Conservation (phyloP, 1,140 invertebrate genomes). For the Lepidurus packardi region DNA sequence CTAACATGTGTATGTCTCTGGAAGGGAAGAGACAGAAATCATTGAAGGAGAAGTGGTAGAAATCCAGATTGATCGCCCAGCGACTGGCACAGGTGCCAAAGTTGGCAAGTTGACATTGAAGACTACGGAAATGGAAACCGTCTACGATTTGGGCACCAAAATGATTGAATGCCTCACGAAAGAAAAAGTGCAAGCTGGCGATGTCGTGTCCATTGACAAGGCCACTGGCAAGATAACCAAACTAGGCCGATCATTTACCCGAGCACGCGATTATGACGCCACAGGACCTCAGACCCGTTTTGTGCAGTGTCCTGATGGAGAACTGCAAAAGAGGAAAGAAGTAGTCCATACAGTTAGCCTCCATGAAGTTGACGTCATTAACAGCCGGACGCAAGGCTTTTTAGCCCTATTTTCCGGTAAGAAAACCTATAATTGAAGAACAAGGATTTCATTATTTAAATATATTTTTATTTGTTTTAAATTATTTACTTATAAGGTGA, state of each 20-base stretch:
- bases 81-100: slow-evolving; percentile 82
- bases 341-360: slow-evolving; percentile 96
- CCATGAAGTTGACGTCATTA: slow-evolving; percentile 99
- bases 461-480: slow-evolving; percentile 29
- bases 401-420: slow-evolving; percentile 90
- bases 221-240: slow-evolving; percentile 95
- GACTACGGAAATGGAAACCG: slow-evolving; percentile 99
- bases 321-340: slow-evolving; percentile 97
- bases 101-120: slow-evolving; percentile 89
- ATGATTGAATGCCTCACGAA: slow-evolving; percentile 97
- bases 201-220: slow-evolving; percentile 97
- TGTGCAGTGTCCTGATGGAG: slow-evolving; percentile 94
- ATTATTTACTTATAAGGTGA: slow-evolving; percentile 58
- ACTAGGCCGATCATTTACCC: slow-evolving; percentile 88
- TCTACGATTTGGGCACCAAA: slow-evolving; percentile 97
- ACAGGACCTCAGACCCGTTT: slow-evolving; percentile 89
- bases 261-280: slow-evolving; percentile 95
- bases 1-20: slow-evolving; percentile 41
- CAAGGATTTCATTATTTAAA: slow-evolving; percentile 31
- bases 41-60: slow-evolving; percentile 99
- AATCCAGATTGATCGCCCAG: slow-evolving; percentile 90
- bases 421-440: slow-evolving; percentile 28
- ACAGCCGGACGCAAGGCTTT: slow-evolving; percentile 93
- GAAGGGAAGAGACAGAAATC: slow-evolving; percentile 92
- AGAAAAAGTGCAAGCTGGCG: slow-evolving; percentile 93